A percentile compares a stretch with the other conserved stretches of the same genome.
Evolutionary conservation across 2,113 vertebrate species (phyloP).

Genomic region (Psittacula cyanocephala): DNA sequence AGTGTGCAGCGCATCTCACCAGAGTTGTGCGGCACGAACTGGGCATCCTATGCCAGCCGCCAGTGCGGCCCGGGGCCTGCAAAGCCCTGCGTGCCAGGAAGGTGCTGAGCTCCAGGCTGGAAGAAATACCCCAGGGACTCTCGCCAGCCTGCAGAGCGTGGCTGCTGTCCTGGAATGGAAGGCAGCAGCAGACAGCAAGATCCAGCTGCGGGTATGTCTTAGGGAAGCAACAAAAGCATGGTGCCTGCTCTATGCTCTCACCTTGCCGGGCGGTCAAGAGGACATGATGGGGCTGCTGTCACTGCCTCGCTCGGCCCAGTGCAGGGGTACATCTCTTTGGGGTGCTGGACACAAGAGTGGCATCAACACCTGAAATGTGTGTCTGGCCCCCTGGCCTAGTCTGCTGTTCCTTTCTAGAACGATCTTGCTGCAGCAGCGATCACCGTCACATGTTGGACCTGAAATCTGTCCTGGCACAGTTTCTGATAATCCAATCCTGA

Average conservation of each 20-base stretch:
- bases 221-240: neutral
- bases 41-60: fast-evolving
- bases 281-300: neutral
- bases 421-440: neutral
- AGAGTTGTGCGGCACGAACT: too few species aligned
- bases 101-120: fast-evolving
- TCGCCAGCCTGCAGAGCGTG: fast-evolving
- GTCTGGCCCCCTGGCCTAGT: fast-evolving
- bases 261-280: neutral
- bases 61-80: neutral
- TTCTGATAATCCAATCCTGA: neutral
- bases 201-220: neutral
- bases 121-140: fast-evolving
- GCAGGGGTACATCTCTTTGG: fast-evolving
- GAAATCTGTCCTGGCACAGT: fast-evolving
- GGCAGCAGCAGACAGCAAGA: neutral
- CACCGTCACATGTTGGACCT: fast-evolving
- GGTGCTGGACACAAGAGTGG: fast-evolving
- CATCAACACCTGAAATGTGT: neutral
- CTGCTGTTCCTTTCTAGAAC: neutral
- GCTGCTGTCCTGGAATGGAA: neutral
- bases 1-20: too few species aligned
- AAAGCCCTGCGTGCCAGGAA: fast-evolving
- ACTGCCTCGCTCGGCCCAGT: fast-evolving
- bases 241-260: neutral